Conservation (phyloP, 2,113 vertebrate species). For the Phyllopteryx taeniolatus region DNA sequence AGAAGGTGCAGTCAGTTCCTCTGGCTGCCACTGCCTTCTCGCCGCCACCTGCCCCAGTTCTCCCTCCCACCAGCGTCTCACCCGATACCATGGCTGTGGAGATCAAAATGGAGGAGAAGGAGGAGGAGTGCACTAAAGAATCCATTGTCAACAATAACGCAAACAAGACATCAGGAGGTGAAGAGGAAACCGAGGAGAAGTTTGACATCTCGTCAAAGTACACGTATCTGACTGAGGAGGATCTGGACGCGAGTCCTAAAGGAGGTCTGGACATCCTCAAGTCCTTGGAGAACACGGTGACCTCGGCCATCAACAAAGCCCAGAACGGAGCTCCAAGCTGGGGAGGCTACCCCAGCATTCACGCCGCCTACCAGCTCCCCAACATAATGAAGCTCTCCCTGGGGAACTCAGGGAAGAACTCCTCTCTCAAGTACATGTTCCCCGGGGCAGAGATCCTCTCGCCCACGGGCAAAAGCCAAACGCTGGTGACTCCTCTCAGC, state of each 20-base stretch:
- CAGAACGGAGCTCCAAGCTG: conserved; percentile 97
- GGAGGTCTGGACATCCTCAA: conserved; percentile 96
- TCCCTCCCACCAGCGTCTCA: conserved; percentile 83
- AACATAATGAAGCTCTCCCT: conserved; percentile 97
- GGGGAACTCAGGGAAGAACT: conserved; percentile 85
- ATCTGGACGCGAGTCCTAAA: conserved; percentile 94
- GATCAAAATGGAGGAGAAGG: conserved; percentile 95
- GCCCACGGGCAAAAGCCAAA: conserved; percentile 82
- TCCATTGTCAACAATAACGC: conserved; percentile 68
- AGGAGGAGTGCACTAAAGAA: conserved; percentile 81
- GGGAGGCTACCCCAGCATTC: conserved; percentile 98
- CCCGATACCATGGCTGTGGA: conserved; percentile 79
- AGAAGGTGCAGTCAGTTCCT: conserved; percentile 95
- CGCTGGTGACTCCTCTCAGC: conserved; percentile 83
- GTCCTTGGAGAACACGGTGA: conserved; percentile 96
- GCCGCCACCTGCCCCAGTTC: conserved; percentile 85
- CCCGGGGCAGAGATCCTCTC: conserved; percentile 83
- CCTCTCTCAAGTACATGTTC: conserved; percentile 87
- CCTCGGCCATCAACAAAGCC: conserved; percentile 97
- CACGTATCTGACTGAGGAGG: conserved; percentile 93
- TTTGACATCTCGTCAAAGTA: conserved; percentile 95
- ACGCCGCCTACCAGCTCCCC: conserved; percentile 96
- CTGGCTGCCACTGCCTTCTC: conserved; percentile 94
- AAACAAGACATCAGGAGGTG: conserved; percentile 80
- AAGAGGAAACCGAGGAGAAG: conserved; percentile 85